These are phyloP conservation scores for Phalera bucephala DNA, from an alignment of 2,888 invertebrate genomes.

Conservation along the genomic window DNA sequence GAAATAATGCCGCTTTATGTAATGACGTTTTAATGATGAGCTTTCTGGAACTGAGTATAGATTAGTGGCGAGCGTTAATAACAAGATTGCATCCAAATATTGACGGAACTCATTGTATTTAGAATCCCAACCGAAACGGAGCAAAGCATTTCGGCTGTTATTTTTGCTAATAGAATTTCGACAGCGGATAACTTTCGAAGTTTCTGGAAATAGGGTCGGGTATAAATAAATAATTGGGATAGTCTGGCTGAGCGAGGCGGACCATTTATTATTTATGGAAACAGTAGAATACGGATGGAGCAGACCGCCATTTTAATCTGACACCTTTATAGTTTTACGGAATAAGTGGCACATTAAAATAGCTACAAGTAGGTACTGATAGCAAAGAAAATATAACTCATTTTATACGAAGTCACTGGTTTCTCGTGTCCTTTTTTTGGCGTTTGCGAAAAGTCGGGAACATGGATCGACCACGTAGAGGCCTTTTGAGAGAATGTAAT, in stretches of 20 bases:
- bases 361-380: too few species aligned
- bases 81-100: constrained; percentile 1
- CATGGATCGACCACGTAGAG: too few species aligned
- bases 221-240: constrained; percentile 52
- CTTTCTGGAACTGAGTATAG: too few species aligned
- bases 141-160: constrained; percentile 10
- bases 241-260: constrained; percentile 29
- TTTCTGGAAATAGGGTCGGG: constrained; percentile 36
- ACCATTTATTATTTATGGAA: constrained; percentile 49
- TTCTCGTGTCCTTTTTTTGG: too few species aligned
- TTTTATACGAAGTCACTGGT: too few species aligned
- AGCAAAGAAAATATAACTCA: too few species aligned
- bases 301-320: constrained; percentile 35
- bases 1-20: too few species aligned
- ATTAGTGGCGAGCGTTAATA: too few species aligned
- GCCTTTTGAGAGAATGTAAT: too few species aligned
- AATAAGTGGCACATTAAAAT: too few species aligned
- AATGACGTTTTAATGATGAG: too few species aligned
- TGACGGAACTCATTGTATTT: background rate
- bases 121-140: background rate
- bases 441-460: too few species aligned
- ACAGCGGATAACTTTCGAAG: constrained; percentile 24
- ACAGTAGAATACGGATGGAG: constrained; percentile 31
- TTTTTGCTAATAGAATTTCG: constrained; percentile 20
- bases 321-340: constrained; percentile 1